Evolutionary conservation across 2,888 invertebrate genomes (phyloP).

Genomic region (Electrophaes corylata): DNA sequence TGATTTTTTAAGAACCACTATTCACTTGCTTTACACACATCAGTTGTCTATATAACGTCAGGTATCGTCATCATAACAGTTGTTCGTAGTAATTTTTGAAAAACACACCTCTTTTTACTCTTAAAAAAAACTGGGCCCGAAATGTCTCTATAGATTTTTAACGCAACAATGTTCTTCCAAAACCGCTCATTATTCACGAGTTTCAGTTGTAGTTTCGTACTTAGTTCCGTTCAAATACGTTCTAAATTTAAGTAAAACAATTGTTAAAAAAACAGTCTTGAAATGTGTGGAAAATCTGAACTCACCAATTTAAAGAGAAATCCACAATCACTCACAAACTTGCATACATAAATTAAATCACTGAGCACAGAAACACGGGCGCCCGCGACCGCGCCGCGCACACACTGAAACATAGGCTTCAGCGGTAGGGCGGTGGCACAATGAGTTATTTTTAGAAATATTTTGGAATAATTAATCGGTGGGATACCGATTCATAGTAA

Average conservation of each 20-base stretch:
- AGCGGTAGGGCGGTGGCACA: constrained; percentile 37
- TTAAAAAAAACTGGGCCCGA: background rate
- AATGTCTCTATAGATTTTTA: background rate
- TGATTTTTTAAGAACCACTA: background rate
- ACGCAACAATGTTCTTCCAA: constrained; percentile 1
- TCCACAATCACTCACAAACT: constrained; percentile 32
- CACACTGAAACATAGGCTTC: constrained; percentile 51
- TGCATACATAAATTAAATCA: constrained; percentile 23
- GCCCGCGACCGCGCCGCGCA: constrained; percentile 39
- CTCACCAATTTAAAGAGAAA: constrained; percentile 34
- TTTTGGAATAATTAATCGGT: too few species aligned
- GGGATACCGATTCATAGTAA: too few species aligned
- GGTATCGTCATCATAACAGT: background rate
- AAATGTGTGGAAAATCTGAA: constrained; percentile 1
- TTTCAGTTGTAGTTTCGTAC: background rate
- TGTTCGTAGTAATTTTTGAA: background rate
- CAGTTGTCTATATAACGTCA: too few species aligned
- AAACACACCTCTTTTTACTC: background rate
- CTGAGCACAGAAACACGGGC: constrained; percentile 40
- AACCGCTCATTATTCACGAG: background rate
- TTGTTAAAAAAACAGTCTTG: background rate
- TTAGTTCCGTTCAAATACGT: background rate
- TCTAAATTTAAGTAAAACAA: background rate
- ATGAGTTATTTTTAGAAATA: constrained; percentile 16
- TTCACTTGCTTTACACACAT: background rate